phyloP scores from a whole-genome alignment of 2,113 vertebrate genomes.

The Elanus axillaris region DNA sequence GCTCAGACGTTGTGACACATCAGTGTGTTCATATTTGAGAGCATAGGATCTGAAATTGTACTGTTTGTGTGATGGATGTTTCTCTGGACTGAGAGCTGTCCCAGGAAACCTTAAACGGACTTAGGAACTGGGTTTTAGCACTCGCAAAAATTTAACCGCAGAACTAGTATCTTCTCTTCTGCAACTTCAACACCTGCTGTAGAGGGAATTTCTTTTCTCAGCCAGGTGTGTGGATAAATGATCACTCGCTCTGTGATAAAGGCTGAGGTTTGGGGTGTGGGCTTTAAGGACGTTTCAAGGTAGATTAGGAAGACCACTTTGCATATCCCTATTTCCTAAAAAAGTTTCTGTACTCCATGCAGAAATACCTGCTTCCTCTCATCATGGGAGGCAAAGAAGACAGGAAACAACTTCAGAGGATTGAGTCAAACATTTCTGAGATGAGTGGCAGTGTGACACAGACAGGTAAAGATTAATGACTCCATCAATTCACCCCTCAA shows the following conservation, averaged over 20 bases:
- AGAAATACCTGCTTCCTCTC: conserved; percentile 98
- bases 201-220: background rate
- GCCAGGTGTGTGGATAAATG: background rate
- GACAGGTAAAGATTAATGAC: conserved; percentile 99
- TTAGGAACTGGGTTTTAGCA: background rate
- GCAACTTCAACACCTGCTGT: background rate
- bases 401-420: conserved; percentile 97
- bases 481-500: conserved; percentile 85
- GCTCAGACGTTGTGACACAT: background rate
- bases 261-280: background rate
- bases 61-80: background rate
- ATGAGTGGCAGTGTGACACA: conserved; percentile 99
- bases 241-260: background rate
- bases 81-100: background rate
- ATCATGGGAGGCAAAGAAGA: conserved; percentile 94
- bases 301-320: background rate
- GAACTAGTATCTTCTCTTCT: background rate
- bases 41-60: background rate
- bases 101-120: background rate
- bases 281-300: background rate
- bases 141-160: background rate
- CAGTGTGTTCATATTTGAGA: background rate
- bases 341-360: conserved; percentile 60
- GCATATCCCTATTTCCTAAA: background rate
- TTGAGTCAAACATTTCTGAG: conserved; percentile 91